Evolutionary conservation across 1,140 invertebrate species (phyloP).

Genomic region (Solenopsis fugax): DNA sequence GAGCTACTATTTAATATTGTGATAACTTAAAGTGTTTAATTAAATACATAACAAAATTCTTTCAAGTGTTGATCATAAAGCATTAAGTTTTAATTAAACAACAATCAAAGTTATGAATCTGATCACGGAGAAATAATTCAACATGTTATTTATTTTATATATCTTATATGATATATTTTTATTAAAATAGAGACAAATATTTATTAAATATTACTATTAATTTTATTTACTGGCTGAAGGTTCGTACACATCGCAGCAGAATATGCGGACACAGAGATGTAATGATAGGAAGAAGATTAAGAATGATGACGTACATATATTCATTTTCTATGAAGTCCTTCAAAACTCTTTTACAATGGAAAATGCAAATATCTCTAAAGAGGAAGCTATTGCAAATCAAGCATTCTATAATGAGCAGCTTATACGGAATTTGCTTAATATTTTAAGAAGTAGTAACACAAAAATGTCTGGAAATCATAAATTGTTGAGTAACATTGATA

Average conservation of each 20-base stretch:
- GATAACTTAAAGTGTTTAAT: no score
- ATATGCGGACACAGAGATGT: not conserved
- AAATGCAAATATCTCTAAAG: not conserved
- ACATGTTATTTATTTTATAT: not conserved
- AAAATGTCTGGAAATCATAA: not conserved
- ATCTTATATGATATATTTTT: not conserved
- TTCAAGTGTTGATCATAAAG: no score
- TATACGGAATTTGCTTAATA: conserved; percentile 66
- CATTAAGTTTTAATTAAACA: no score
- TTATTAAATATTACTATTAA: not conserved
- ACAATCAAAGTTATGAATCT: no score
- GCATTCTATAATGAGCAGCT: not conserved
- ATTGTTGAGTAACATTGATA: not conserved
- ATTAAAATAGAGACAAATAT: not conserved
- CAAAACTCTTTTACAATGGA: not conserved
- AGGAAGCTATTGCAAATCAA: not conserved
- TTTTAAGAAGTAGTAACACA: conserved; percentile 60
- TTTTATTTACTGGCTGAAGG: conserved; percentile 22
- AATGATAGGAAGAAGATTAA: not conserved
- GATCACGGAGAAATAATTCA: not conserved
- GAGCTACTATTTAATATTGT: not conserved
- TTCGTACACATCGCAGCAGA: not conserved
- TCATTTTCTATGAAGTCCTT: not conserved
- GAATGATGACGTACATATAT: not conserved
- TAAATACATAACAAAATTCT: no score